Evolutionary conservation across 2,888 invertebrate species (phyloP), one percentile per base, ranked within the genome.

Genomic region (Epistrophella euchroma): DNA sequence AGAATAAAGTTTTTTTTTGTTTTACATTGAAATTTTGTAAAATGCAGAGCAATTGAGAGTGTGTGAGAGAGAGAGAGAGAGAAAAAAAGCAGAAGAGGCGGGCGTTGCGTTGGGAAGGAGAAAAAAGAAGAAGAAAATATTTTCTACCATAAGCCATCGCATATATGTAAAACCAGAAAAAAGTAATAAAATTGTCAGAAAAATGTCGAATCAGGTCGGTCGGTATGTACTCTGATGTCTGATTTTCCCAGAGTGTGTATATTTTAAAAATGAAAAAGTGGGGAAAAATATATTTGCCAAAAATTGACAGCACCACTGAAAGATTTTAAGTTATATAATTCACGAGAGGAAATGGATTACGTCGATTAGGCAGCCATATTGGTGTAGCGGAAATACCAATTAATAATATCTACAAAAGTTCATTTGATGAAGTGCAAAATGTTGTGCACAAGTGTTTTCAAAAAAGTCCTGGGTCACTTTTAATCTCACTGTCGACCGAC

Each of bases 131-230:
- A 71, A 13, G 17, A 62, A 71, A 58, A 72, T 50, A 52, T 56
- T 64, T 64, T 22, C 50, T 52, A 22, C 19, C 58, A 22, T 50
- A 50, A 58, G 47, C 66, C 60, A 45, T 43, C 35, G 19, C 1
- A n/a, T 19, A 37, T 13, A 13, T 17, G 28, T 22, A 55, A 37
- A 78, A 78, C 17, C 9, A 17, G 11, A 66, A 75, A 56, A 79
- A 80, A 25, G 11, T 80, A 72, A 75, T 85, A 85, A 85, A 77
- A 80, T 85, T 52, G 71, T 79, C 64, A 66, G 77, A 58, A 76
- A 68, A 58, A 66, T 82, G 64, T 83, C 68, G 60, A 25, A 76
- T 73, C 55, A 60, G 74, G 40, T 60, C 60, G 64, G 43, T 28
- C 17, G 35, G 52, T 58, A 35, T 35, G 58, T 52, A 15, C n/a